These are phyloP conservation scores for Rhopilema esculentum DNA, from an alignment of 30 jellyfish, hydroid and myxozoan species.

Conservation along the genomic window DNA sequence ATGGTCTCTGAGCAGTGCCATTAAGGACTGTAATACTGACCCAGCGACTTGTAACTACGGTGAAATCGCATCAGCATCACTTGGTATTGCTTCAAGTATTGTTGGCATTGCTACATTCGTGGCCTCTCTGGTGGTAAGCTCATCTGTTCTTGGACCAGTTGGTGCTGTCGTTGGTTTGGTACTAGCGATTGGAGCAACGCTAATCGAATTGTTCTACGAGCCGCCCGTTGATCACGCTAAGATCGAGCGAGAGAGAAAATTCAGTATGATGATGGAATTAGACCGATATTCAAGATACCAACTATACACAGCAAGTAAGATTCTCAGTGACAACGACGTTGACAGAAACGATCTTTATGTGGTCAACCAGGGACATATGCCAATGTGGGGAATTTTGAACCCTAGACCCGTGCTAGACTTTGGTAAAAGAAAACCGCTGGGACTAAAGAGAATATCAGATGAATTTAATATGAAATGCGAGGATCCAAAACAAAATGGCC, in stretches of 20 bases:
- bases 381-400: background rate
- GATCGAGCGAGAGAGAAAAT: slow-evolving; percentile 6
- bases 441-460: background rate
- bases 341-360: slow-evolving; percentile 30
- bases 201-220: slow-evolving; percentile 33
- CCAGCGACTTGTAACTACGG: slow-evolving; percentile 48
- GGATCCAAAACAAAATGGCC: background rate
- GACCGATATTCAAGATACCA: slow-evolving; percentile 29
- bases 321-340: slow-evolving; percentile 6
- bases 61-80: slow-evolving; percentile 33
- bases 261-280: slow-evolving; percentile 26
- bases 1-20: slow-evolving; percentile 21
- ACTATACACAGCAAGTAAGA: background rate
- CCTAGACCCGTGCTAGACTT: background rate
- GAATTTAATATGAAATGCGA: slow-evolving; percentile 12
- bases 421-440: background rate
- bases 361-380: slow-evolving; percentile 42
- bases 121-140: slow-evolving; percentile 3
- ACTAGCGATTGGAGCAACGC: slow-evolving; percentile 49
- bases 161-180: slow-evolving; percentile 35
- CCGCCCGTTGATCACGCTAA: slow-evolving; percentile 24
- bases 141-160: slow-evolving; percentile 9
- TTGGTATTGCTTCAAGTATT: slow-evolving; percentile 34
- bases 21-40: slow-evolving; percentile 19
- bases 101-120: slow-evolving; percentile 43